Evolutionary conservation across 2,797 vertebrate species (phyloP), one percentile per base, ranked within the genome.

Genomic region (Clarias laeviceps): DNA sequence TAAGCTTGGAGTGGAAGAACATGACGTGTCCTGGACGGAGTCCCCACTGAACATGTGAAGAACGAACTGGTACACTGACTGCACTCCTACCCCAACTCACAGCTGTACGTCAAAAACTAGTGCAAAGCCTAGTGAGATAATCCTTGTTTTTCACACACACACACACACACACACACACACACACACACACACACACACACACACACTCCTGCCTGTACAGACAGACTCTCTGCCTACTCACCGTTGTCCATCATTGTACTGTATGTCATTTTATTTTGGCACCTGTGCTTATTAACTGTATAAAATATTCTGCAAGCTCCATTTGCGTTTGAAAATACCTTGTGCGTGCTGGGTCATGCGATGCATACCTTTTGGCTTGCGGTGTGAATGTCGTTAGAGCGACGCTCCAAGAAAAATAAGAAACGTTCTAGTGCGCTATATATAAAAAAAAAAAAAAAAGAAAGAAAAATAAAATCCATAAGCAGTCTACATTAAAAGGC

Each of bases 161-260:
- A 37, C 37, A 37, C 37, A 37, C 37, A 37, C 37, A 37, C 37
- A 37, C 37, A 37, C 37, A 37, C 37, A 37, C 37, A 37, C 37
- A 37, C 37, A 40, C 37, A 40, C 37, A 40, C 37, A 40, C 37
- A 40, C 37, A 40, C 37, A 40, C 37, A 40, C 72, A 20, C 15
- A 54, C 3, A 54, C 6, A 74, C n/a, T 18, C 72, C 29, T 74
- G 73, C 73, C 57, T 76, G 50, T 56, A 29, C 73, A 56, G 50
- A 56, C n/a, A 76, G 27, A 76, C 73, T 76, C 73, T 50, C 73
- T 76, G 73, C 50, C 50, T 76, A 29, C n/a, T 29, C 73, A 32
- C 17, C 8, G 17, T 29, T 76, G 73, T 66, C 64, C 32, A 32
- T 83, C n/a, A 74, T 15, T n/a, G 34, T 45, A 66, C 50, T 40